Evolutionary conservation across 1,140 invertebrate species (phyloP), one percentile per base, ranked within the genome.

Genomic region (Episyrphus balteatus): DNA sequence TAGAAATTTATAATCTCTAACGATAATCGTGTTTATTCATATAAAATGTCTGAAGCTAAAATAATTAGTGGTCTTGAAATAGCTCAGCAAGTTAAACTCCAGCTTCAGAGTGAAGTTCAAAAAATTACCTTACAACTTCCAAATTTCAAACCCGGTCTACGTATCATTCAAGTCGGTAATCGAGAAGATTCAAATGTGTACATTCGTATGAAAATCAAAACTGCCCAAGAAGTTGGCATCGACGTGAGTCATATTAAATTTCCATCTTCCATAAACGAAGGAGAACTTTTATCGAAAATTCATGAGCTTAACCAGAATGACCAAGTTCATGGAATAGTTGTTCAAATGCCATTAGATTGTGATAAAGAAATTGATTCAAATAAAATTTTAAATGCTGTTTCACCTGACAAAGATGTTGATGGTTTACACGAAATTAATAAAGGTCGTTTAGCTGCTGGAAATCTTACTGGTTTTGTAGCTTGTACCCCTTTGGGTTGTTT

Each of bases 131-230:
- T 3, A 5, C 3, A 26, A 26, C 3, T 53, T n/a, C 73, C 83
- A 1, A 70, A 72, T 40, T 92, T 86, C 62, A 59, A 68, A 47
- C 89, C 91, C 0, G 80, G 83, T 3, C 71, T 97, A 44, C 80
- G 84, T 5, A 90, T 92, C 50, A 81, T 89, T 7, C 87, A 90
- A 73, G 95, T 99, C 34, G 96, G 96, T 2, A 83, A 82, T 2
- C 75, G 94, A 9, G 90, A 94, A 66, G 96, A 99, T 72, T 98
- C 95, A n/a, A 98, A 98, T 76, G 93, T 99, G 8, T 99, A 99
- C 68, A 99, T 99, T 63, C 75, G 88, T 36, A 93, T 92, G 82
- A 99, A 99, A 73, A 78, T 96, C 15, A 94, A 91, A 70, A 86
- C 90, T 8, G 93, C 94, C 1, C 77, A 72, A 26, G 86, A 94